Evolutionary conservation across 2,888 invertebrate genomes (phyloP).

Genomic region (Anthophora plumipes): DNA sequence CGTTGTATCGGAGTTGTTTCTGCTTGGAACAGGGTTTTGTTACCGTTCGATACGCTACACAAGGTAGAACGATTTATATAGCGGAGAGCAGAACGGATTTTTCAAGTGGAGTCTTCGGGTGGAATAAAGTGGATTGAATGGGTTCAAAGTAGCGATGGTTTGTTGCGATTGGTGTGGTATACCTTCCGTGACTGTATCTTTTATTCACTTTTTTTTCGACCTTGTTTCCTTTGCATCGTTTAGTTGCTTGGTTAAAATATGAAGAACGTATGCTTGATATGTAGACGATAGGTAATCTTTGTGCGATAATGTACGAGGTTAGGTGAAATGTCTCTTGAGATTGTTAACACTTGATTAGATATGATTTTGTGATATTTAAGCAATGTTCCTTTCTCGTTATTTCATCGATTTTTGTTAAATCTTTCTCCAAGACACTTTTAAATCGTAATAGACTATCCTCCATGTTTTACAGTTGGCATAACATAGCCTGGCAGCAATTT

Average conservation of each 20-base stretch:
- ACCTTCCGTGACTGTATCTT: neutral
- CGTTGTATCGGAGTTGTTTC: no score
- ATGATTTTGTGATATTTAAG: no score
- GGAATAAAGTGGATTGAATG: neutral
- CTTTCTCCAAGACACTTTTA: no score
- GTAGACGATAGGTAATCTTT: no score
- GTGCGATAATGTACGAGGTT: conserved; percentile 1
- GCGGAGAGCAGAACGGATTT: neutral
- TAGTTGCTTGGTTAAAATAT: neutral
- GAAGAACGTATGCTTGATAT: neutral
- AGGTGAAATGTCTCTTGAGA: neutral
- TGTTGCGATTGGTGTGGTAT: neutral
- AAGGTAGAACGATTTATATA: neutral
- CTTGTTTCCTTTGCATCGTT: neutral
- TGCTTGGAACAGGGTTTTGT: no score
- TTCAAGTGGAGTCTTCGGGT: neutral
- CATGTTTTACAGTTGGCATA: no score
- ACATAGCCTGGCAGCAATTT: no score
- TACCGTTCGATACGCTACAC: neutral
- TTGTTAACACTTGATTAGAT: no score
- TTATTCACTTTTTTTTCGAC: neutral
- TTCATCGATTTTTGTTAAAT: no score
- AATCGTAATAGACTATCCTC: no score
- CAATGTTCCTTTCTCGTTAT: no score
- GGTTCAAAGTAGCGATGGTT: neutral